Percentiles rank a stretch among this genome's conserved stretches.
Conservation (phyloP, 2,113 vertebrate species). For the Ramphastos sulfuratus region DNA sequence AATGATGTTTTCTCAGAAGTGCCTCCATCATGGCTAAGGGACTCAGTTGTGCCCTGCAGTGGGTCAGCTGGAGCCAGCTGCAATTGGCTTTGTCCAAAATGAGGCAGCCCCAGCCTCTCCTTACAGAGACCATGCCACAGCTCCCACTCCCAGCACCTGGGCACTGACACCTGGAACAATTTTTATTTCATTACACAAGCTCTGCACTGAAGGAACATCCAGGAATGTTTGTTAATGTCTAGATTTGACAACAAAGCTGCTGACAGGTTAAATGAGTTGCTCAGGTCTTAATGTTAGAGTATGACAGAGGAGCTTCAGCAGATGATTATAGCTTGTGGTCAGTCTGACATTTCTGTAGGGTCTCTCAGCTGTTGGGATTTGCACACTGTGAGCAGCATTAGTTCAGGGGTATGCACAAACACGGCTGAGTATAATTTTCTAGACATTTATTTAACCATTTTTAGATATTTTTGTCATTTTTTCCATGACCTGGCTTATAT, state of each 20-base stretch:
- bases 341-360: background rate
- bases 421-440: background rate
- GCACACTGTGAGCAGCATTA: background rate
- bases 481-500: background rate
- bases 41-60: background rate
- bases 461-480: background rate
- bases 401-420: background rate
- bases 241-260: background rate
- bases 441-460: background rate
- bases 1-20: fast-evolving
- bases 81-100: too few relatives aligned
- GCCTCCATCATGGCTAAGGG: fast-evolving
- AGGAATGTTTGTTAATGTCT: background rate
- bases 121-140: background rate
- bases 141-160: fast-evolving
- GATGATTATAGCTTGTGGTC: background rate
- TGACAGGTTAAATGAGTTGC: background rate
- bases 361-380: background rate
- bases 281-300: background rate
- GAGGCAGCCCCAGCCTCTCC: background rate
- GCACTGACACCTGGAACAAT: fast-evolving
- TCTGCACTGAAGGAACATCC: background rate
- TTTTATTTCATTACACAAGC: background rate
- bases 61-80: background rate
- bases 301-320: background rate